Evolutionary conservation across 2,797 vertebrate species (phyloP).

Genomic region (Chloroceryle inda): DNA sequence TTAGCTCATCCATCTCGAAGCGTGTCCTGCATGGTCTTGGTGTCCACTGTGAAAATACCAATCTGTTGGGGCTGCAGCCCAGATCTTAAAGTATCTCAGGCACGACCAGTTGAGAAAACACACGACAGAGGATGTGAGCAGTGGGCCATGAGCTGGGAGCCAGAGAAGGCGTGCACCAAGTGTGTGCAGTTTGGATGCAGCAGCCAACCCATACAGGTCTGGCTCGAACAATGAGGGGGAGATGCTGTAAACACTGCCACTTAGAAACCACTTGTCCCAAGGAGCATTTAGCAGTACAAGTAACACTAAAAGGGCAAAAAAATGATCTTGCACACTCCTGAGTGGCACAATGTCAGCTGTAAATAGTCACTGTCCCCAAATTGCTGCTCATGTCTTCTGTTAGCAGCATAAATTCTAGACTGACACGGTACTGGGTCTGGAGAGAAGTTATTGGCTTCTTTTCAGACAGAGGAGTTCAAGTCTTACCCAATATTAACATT

Average conservation of each 20-base stretch:
- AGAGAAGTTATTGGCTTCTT: not conserved
- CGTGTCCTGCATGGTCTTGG: not conserved
- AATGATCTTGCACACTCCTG: not conserved
- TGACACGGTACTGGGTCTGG: not conserved
- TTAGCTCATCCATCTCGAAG: not conserved
- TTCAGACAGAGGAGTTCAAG: not conserved
- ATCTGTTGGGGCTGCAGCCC: not conserved
- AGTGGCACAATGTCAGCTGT: not conserved
- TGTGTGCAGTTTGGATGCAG: not conserved
- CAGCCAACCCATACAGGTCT: rapidly evolving
- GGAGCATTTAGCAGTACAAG: not conserved
- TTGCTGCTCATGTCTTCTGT: not conserved
- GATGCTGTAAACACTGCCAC: not conserved
- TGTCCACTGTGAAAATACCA: not conserved
- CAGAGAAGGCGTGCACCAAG: not conserved
- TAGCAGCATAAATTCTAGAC: not conserved
- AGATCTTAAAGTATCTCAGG: not conserved
- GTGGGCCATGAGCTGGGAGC: not conserved
- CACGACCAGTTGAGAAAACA: not conserved
- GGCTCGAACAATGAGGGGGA: not conserved
- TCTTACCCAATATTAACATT: not conserved
- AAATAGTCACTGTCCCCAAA: not conserved
- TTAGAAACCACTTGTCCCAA: not conserved
- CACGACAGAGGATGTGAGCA: not conserved
- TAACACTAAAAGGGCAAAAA: not conserved